A percentile compares a stretch with the other conserved stretches of the same genome.
Evolutionary conservation across 1,140 invertebrate species (phyloP).

Genomic region (Phenacoccus solenopsis): DNA sequence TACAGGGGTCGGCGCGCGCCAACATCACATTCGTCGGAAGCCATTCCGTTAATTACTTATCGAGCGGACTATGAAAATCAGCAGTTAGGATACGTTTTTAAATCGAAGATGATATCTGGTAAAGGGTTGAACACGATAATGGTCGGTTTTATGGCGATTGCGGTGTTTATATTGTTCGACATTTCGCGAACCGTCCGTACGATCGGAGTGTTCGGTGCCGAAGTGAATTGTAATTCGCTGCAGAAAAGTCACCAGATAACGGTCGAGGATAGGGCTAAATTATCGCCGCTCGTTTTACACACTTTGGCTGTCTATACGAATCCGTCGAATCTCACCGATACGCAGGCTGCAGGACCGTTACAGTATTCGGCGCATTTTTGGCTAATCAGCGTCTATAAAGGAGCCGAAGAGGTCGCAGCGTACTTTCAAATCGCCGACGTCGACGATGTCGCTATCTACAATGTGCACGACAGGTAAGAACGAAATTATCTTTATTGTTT

Average conservation of each 20-base stretch:
- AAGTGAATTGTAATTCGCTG: slow-evolving; percentile 12
- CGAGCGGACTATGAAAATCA: slow-evolving; percentile 10
- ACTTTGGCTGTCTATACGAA: slow-evolving; percentile 26
- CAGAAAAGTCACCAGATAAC: slow-evolving; percentile 21
- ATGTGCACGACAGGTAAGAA: slow-evolving; percentile 27
- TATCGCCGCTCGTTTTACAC: slow-evolving; percentile 25
- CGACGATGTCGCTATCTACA: slow-evolving; percentile 22
- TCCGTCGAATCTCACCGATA: slow-evolving; percentile 18
- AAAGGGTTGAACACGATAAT: slow-evolving; percentile 14
- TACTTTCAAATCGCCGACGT: slow-evolving; percentile 17
- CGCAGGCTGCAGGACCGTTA: neutral
- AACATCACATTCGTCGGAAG: slow-evolving; percentile 1
- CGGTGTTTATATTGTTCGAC: slow-evolving; percentile 13
- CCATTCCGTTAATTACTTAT: slow-evolving; percentile 11
- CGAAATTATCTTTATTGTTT: too few species aligned
- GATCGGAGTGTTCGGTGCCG: neutral
- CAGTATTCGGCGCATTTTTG: slow-evolving; percentile 26
- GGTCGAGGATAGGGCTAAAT: slow-evolving; percentile 22
- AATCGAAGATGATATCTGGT: slow-evolving; percentile 14
- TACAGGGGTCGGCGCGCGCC: neutral
- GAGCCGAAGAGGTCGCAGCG: slow-evolving; percentile 21
- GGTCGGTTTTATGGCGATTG: slow-evolving; percentile 14
- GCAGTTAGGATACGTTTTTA: slow-evolving; percentile 4
- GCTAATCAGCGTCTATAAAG: slow-evolving; percentile 27
- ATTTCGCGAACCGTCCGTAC: neutral